These are phyloP conservation scores for Rotaria magnacalcarata DNA, from an alignment of 2,888 invertebrate species.

Conservation along the genomic window DNA sequence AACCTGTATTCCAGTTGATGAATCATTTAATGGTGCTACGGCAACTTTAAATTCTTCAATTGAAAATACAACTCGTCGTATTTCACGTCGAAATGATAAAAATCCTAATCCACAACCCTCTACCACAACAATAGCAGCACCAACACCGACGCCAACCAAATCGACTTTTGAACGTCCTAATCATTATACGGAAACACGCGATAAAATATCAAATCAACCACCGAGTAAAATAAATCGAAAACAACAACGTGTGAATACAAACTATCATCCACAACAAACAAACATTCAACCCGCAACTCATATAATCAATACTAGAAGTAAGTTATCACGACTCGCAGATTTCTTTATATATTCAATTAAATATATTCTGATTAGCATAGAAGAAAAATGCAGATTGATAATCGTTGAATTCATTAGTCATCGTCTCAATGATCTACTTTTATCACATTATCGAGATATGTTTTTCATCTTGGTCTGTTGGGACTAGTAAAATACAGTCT, in stretches of 20 bases:
- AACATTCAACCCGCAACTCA: not conserved
- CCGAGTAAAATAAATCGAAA: not conserved
- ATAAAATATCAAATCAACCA: not conserved
- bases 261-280: not conserved
- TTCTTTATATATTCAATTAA: too few species aligned
- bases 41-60: not conserved
- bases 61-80: not conserved
- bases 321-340: not conserved
- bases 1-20: not conserved
- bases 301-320: slow-evolving; percentile 1
- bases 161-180: not conserved
- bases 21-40: not conserved
- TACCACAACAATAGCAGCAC: not conserved
- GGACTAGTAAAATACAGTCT: too few species aligned
- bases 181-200: not conserved
- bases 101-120: not conserved
- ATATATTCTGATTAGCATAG: too few species aligned
- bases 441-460: too few species aligned
- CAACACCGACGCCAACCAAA: too few species aligned
- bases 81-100: not conserved
- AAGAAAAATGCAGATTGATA: too few species aligned
- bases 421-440: too few species aligned
- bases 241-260: not conserved
- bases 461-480: too few species aligned
- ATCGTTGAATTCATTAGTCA: too few species aligned